Percentiles rank a stretch among this genome's conserved stretches.
phyloP scores from a whole-genome alignment of 2,113 vertebrate genomes.

The Burhinus oedicnemus region DNA sequence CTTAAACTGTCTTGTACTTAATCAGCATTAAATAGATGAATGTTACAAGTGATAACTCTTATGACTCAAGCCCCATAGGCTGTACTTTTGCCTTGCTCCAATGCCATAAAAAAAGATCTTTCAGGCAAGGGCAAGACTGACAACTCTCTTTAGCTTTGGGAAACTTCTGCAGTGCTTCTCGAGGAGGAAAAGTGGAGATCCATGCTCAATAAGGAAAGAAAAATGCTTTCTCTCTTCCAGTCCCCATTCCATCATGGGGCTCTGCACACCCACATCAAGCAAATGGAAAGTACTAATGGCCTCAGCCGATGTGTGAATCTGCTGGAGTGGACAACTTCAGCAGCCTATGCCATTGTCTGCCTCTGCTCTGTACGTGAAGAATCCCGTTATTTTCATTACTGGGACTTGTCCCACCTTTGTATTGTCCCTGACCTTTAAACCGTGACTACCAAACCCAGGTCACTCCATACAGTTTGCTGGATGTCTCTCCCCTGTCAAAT shows the following conservation, averaged over 20 bases:
- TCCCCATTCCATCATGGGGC: neutral
- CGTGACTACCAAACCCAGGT: neutral
- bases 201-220: neutral
- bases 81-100: neutral
- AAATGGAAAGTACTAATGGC: neutral
- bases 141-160: neutral
- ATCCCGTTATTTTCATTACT: neutral
- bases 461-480: neutral
- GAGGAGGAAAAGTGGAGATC: neutral
- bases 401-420: neutral
- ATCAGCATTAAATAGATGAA: conserved; percentile 13
- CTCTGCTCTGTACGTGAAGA: neutral
- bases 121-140: neutral
- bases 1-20: neutral
- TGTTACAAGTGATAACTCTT: neutral
- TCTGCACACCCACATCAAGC: neutral
- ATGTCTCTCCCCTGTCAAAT: neutral
- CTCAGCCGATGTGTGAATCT: neutral
- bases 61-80: neutral
- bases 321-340: neutral
- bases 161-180: neutral
- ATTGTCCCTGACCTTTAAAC: neutral
- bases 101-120: neutral
- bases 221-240: neutral
- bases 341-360: neutral